Evolutionary conservation across 2,888 invertebrate genomes (phyloP).

Genomic region (Saturnia japonica): DNA sequence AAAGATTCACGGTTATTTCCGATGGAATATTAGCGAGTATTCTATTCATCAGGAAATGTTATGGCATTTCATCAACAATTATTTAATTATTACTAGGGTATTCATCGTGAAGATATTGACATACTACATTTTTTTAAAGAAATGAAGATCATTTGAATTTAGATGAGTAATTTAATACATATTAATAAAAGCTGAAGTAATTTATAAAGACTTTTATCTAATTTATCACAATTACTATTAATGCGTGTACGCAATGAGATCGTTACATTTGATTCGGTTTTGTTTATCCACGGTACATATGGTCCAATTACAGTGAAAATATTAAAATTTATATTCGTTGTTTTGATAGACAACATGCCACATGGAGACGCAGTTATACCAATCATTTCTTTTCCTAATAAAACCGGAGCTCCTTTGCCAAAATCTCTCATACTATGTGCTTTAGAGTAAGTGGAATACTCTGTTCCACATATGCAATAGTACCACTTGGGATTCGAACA

Average conservation of each 20-base stretch:
- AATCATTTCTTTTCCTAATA: constrained; percentile 46
- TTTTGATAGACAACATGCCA: constrained; percentile 39
- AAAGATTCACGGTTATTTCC: constrained; percentile 50
- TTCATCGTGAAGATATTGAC: neutral
- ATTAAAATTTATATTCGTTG: constrained; percentile 46
- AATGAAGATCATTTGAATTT: constrained; percentile 27
- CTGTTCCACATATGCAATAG: constrained; percentile 63
- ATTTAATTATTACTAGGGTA: neutral
- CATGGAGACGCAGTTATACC: constrained; percentile 53
- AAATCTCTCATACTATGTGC: constrained; percentile 46
- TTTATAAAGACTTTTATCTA: neutral
- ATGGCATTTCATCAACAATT: neutral
- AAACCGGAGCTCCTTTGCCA: constrained; percentile 60
- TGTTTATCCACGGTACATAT: constrained; percentile 61
- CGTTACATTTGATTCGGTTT: constrained; percentile 27
- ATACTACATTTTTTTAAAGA: constrained; percentile 21
- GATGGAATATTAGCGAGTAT: constrained; percentile 48
- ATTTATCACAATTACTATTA: constrained; percentile 11
- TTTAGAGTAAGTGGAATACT: constrained; percentile 34
- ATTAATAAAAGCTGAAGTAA: constrained; percentile 34
- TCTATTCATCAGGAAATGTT: constrained; percentile 27
- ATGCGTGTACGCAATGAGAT: constrained; percentile 15
- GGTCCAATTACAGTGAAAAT: constrained; percentile 62
- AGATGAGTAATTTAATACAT: constrained; percentile 39
- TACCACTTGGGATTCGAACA: constrained; percentile 65